Evolutionary conservation across 35 echinoderm and acorn worm genomes (phyloP).

Genomic region (Holothuria glaberrima): DNA sequence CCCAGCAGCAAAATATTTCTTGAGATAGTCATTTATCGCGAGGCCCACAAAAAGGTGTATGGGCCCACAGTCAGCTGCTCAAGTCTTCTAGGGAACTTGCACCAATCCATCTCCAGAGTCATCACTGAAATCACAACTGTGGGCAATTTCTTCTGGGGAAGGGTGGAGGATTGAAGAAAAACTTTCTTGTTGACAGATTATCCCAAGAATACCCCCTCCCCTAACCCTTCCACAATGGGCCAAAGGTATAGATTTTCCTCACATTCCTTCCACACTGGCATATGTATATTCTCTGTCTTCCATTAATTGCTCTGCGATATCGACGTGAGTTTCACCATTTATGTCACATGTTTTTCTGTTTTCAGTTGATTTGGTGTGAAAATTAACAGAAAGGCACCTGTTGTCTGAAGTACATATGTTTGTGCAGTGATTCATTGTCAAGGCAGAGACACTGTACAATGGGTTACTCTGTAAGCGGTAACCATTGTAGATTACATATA

Average conservation of each 20-base stretch:
- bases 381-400: slow-evolving; percentile 14
- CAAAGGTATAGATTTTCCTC: background rate
- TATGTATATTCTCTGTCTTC: slow-evolving; percentile 17
- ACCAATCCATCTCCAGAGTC: too few relatives aligned
- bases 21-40: too few relatives aligned
- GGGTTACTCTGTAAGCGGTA: slow-evolving; percentile 3
- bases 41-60: too few relatives aligned
- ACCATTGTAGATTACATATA: background rate
- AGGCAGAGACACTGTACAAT: slow-evolving; percentile 6
- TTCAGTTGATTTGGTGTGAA: background rate
- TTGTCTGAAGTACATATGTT: slow-evolving; percentile 17
- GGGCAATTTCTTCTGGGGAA: too few relatives aligned
- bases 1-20: too few relatives aligned
- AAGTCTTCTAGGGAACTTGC: too few relatives aligned
- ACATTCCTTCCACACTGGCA: slow-evolving; percentile 19
- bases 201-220: too few relatives aligned
- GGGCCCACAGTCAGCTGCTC: too few relatives aligned
- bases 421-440: slow-evolving; percentile 32
- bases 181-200: too few relatives aligned
- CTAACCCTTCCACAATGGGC: too few relatives aligned
- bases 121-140: too few relatives aligned
- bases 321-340: slow-evolving; percentile 8
- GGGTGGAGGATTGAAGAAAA: too few relatives aligned
- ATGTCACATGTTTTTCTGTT: slow-evolving; percentile 16
- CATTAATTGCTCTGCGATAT: background rate